Evolutionary conservation across 2,797 vertebrate genomes (phyloP), one percentile per base, ranked within the genome.

Genomic region (Cephalopachus bancanus): DNA sequence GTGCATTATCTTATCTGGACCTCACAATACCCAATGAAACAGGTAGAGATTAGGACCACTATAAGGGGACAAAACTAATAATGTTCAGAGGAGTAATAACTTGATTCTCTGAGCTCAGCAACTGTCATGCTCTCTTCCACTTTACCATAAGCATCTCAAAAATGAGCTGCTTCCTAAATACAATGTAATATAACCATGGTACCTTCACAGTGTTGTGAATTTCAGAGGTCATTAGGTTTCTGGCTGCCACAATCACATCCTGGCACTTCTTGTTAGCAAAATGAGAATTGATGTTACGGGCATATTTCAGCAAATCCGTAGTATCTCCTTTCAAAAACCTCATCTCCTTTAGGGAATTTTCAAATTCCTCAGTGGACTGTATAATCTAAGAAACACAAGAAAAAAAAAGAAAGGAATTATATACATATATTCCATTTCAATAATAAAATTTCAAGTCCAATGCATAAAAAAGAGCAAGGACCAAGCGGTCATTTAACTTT

Each of bases 261-360:
- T 99, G 99, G 98, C 99, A 99, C 97, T 99, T 99, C 98, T 99
- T 99, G 98, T 99, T 99, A 97, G 99, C 99, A 94, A 99, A 99
- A 96, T 99, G 99, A 96, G 99, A 99, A 96, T 99, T 99, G 95
- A 99, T 98, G 0, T 99, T 99, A n/a, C 99, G 98, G 78, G 99
- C 99, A 0, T 99, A 99, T 86, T 99, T 99, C 88, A 99, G 98
- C 89, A 99, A 98, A 92, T 99, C 99, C 0, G 99, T 99, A 0
- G 99, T 98, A 91, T 99, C 99, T 1, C 98, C 98, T 95, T 98
- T 98, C 84, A 99, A 97, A 98, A 99, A 99, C 49, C 98, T 98
- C 99, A 99, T 99, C 69, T 98, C 98, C 97, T 99, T 99, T 91
- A 99, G 97, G 90, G 98, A 98, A 71, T 98, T 98, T 98, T 99